These are phyloP conservation scores for Chamaetylas fuelleborni DNA, from an alignment of 2,113 vertebrate genomes.

Conservation along the genomic window DNA sequence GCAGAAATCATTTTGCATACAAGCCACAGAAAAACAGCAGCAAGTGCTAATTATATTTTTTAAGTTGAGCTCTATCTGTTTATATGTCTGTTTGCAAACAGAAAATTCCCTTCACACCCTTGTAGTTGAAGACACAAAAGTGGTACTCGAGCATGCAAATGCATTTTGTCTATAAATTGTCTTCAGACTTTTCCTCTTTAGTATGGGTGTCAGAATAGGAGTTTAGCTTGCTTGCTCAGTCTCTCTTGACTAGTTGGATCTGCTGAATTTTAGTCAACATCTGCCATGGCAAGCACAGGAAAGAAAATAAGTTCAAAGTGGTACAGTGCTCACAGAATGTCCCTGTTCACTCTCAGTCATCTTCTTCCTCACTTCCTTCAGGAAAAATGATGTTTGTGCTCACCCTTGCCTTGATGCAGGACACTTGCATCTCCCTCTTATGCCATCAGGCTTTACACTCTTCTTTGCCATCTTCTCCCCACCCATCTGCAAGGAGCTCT, in stretches of 20 bases:
- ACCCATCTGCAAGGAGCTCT: neutral
- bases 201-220: neutral
- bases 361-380: neutral
- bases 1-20: neutral
- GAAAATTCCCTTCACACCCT: constrained; percentile 18
- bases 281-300: neutral
- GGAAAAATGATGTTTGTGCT: neutral
- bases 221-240: neutral
- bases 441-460: neutral
- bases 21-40: neutral
- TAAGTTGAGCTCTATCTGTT: constrained; percentile 4
- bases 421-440: neutral
- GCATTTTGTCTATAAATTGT: neutral
- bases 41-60: constrained; percentile 35
- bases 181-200: neutral
- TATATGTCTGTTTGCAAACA: constrained; percentile 53
- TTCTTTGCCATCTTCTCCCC: neutral
- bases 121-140: neutral
- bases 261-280: neutral
- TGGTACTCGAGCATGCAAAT: neutral
- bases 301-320: neutral
- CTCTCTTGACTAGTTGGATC: neutral
- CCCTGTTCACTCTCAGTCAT: neutral
- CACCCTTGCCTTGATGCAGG: neutral
- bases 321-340: neutral